Evolutionary conservation across 2,113 vertebrate species (phyloP).

Genomic region (Bolborhynchus lineola): DNA sequence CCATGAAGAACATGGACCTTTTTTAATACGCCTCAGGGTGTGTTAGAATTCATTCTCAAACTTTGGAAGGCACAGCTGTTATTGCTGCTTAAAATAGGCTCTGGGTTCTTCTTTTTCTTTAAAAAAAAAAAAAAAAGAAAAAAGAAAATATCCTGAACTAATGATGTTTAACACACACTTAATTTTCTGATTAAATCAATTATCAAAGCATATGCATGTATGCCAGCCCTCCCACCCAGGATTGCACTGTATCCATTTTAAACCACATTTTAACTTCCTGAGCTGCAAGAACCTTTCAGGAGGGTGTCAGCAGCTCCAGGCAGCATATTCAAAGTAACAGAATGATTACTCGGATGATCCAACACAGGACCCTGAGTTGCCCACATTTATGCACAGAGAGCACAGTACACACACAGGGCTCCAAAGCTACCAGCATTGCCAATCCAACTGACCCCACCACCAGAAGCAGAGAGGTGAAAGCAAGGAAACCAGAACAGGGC

Average conservation of each 20-base stretch:
- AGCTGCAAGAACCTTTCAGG: background rate
- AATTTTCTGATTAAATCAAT: background rate
- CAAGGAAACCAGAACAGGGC: background rate
- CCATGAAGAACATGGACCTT: constrained; percentile 1
- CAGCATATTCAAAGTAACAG: background rate
- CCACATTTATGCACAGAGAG: background rate
- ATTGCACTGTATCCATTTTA: background rate
- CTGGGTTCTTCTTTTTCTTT: background rate
- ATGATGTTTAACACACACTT: background rate
- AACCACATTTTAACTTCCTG: background rate
- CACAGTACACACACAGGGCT: background rate
- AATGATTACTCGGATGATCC: background rate
- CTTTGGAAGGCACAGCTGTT: background rate
- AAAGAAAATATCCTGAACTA: background rate
- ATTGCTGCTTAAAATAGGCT: background rate
- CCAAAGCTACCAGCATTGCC: background rate
- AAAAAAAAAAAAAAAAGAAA: background rate
- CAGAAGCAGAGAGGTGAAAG: fast-evolving
- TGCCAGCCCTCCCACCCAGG: background rate
- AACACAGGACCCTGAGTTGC: fast-evolving
- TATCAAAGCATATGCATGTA: background rate
- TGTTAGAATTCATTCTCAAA: background rate
- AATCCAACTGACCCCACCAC: fast-evolving
- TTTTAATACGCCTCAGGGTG: background rate
- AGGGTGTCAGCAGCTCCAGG: background rate